Evolutionary conservation across 2,888 invertebrate genomes (phyloP).

Genomic region (Netelia virgata): DNA sequence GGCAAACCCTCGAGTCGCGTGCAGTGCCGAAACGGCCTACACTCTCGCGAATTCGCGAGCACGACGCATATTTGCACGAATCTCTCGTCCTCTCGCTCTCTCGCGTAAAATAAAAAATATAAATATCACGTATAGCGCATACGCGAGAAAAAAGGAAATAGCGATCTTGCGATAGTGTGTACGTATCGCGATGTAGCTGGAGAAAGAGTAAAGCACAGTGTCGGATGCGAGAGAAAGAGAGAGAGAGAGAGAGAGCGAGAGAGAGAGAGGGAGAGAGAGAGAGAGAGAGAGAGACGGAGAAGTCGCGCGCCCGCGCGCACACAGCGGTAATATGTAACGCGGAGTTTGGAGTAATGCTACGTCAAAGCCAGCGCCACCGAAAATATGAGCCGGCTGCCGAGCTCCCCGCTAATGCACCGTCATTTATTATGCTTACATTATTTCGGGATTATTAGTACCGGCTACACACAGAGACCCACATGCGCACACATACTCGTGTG

Average conservation of each 20-base stretch:
- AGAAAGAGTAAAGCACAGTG: conserved; percentile 41
- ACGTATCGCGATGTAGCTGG: conserved; percentile 58
- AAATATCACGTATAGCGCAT: conserved; percentile 41
- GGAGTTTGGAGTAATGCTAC: conserved; percentile 83
- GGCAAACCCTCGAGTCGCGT: not conserved
- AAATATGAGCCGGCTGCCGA: conserved; percentile 84
- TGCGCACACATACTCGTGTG: conserved; percentile 61
- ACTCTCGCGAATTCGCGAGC: conserved; percentile 61
- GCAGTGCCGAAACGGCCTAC: conserved; percentile 53
- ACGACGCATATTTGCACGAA: conserved; percentile 45
- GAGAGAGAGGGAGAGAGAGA: conserved; percentile 45
- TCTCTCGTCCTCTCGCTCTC: conserved; percentile 3
- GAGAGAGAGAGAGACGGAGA: conserved; percentile 38
- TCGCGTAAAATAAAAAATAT: conserved; percentile 47
- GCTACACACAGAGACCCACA: conserved; percentile 60
- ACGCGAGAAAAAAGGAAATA: conserved; percentile 41
- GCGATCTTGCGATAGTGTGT: conserved; percentile 63
- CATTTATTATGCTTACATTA: conserved; percentile 84
- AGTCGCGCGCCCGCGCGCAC: conserved; percentile 39
- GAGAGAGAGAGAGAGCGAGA: conserved; percentile 35
- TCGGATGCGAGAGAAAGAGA: conserved; percentile 27
- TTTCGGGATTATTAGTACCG: conserved; percentile 84
- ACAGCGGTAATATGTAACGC: conserved; percentile 82
- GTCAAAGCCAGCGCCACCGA: conserved; percentile 84
- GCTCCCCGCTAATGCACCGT: conserved; percentile 82